A percentile compares a stretch with the other conserved stretches of the same genome.
phyloP scores from a whole-genome alignment of 2,888 invertebrate species.

The Meta bourneti region DNA sequence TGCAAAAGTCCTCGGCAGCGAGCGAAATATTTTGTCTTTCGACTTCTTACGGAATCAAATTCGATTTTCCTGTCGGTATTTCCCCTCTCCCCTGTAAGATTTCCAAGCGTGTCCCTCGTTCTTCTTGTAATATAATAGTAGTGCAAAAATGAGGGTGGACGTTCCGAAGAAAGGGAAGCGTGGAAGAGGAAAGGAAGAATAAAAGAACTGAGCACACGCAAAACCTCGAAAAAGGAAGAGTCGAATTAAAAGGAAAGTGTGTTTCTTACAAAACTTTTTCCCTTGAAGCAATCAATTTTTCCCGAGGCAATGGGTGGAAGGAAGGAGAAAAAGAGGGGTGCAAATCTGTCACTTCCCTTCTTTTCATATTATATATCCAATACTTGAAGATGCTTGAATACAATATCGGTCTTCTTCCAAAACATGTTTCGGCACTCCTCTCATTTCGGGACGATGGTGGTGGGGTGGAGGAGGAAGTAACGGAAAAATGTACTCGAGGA shows the following conservation, averaged over 20 bases:
- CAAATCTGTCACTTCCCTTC: constrained; percentile 62
- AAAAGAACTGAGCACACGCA: no score
- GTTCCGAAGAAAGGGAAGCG: background rate
- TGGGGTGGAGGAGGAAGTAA: background rate
- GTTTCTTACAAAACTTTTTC: constrained; percentile 66
- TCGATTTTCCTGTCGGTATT: constrained; percentile 43
- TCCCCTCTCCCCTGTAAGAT: constrained; percentile 29
- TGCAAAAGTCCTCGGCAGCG: constrained; percentile 23
- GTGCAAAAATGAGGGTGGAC: background rate
- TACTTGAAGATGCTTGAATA: constrained; percentile 66
- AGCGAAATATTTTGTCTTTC: constrained; percentile 62
- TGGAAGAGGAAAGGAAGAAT: background rate
- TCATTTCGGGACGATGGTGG: background rate
- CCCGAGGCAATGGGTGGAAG: constrained; percentile 3
- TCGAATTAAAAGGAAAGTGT: constrained; percentile 70
- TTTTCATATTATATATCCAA: constrained; percentile 71
- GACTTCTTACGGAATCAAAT: constrained; percentile 64
- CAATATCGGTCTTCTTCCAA: constrained; percentile 70
- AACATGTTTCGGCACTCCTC: constrained; percentile 65
- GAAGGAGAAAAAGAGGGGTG: constrained; percentile 7
- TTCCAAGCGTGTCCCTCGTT: constrained; percentile 10
- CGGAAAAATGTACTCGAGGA: constrained; percentile 18
- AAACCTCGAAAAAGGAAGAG: background rate
- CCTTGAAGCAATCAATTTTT: constrained; percentile 57
- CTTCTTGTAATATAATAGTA: constrained; percentile 54